Conservation (phyloP, 30 jellyfish, hydroid and myxozoan genomes). For the Chironex yamaguchii region DNA sequence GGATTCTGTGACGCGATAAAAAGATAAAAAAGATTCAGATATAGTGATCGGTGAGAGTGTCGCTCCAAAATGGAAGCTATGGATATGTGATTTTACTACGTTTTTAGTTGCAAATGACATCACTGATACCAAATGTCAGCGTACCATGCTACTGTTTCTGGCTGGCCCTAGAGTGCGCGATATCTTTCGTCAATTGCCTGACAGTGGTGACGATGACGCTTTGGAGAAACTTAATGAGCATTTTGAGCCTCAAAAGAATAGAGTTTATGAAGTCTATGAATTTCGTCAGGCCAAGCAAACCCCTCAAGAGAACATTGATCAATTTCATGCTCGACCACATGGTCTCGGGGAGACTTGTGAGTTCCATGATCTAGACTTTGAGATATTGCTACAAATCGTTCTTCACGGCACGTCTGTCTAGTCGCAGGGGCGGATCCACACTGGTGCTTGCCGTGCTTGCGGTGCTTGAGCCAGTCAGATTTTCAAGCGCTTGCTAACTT, state of each 20-base stretch:
- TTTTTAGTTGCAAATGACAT: too few species aligned
- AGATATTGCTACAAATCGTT: slow-evolving; percentile 7
- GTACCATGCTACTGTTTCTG: slow-evolving; percentile 1
- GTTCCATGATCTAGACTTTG: slow-evolving; percentile 14
- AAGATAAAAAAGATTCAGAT: too few species aligned
- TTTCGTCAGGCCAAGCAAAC: slow-evolving; percentile 35
- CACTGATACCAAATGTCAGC: slow-evolving; percentile 2
- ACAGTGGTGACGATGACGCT: slow-evolving; percentile 30
- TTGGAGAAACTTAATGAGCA: slow-evolving; percentile 3
- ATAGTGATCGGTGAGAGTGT: slow-evolving; percentile 10
- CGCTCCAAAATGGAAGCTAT: slow-evolving; percentile 18
- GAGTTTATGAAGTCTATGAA: slow-evolving; percentile 20
- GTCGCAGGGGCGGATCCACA: too few species aligned
- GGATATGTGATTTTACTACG: neutral
- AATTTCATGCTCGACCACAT: slow-evolving; percentile 29
- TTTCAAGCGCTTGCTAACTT: too few species aligned
- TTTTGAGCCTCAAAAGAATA: slow-evolving; percentile 28
- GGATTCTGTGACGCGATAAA: too few species aligned
- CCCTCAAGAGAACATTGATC: slow-evolving; percentile 24
- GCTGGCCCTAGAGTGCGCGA: slow-evolving; percentile 23
- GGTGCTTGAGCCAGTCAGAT: too few species aligned
- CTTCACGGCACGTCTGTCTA: neutral
- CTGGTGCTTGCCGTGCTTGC: too few species aligned
- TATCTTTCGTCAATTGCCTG: slow-evolving; percentile 48
- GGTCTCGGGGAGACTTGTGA: slow-evolving; percentile 43